A percentile compares a stretch with the other conserved stretches of the same genome.
Conservation (phyloP, 2,888 invertebrate species). For the Drosophila quinaria region DNA sequence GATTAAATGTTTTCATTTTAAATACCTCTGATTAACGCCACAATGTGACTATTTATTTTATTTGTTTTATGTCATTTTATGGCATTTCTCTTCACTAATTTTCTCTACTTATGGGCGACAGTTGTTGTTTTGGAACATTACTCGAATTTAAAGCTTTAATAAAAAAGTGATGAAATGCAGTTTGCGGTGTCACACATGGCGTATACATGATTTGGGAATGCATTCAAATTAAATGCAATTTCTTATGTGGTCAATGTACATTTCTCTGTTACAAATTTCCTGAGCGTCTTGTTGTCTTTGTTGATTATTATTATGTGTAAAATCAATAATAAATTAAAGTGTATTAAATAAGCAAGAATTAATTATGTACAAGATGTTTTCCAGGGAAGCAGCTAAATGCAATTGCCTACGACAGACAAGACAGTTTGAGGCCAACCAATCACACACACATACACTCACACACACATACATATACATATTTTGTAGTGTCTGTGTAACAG, state of each 20-base stretch:
- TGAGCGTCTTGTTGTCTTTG: constrained; percentile 2
- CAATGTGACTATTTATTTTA: constrained; percentile 63
- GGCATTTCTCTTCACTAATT: constrained; percentile 1
- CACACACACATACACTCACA: constrained; percentile 2
- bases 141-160: constrained; percentile 17
- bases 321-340: constrained; percentile 78
- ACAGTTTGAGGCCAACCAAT: constrained; percentile 8
- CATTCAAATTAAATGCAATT: constrained; percentile 26
- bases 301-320: constrained; percentile 32
- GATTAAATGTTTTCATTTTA: constrained; percentile 74
- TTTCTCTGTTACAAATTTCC: constrained; percentile 11
- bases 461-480: not conserved
- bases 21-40: constrained; percentile 57
- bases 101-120: constrained; percentile 15
- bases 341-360: constrained; percentile 77
- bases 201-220: constrained; percentile 52
- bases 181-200: constrained; percentile 27
- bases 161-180: not conserved
- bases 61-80: constrained; percentile 20
- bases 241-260: constrained; percentile 2
- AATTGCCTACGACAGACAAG: constrained; percentile 50
- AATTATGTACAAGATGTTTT: constrained; percentile 77
- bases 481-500: constrained; percentile 34
- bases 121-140: constrained; percentile 7
- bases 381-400: constrained; percentile 51